Evolutionary conservation across 1,140 invertebrate genomes (phyloP).

Genomic region (Drosophila mauritiana): DNA sequence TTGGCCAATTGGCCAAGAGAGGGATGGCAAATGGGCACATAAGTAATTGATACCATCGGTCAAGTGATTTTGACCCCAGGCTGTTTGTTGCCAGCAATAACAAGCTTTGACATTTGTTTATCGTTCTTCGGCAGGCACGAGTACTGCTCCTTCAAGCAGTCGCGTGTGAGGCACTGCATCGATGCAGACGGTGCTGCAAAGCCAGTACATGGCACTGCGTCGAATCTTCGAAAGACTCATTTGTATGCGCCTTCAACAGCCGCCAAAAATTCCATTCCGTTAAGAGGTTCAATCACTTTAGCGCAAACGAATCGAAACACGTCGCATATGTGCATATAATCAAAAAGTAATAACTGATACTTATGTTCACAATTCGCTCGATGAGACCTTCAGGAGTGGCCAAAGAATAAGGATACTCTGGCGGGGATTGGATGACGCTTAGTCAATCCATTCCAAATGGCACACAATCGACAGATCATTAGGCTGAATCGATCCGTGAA

Average conservation of each 20-base stretch:
- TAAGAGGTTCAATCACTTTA: slow-evolving; percentile 43
- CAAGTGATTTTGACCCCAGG: slow-evolving; percentile 16
- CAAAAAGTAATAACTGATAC: slow-evolving; percentile 45
- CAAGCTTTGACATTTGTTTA: slow-evolving; percentile 34
- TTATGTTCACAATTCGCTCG: too few species aligned
- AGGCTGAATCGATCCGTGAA: background rate
- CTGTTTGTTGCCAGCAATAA: slow-evolving; percentile 7
- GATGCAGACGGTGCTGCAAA: background rate
- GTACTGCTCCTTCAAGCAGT: slow-evolving; percentile 3
- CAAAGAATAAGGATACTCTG: too few species aligned
- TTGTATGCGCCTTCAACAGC: slow-evolving; percentile 18
- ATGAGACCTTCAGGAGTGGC: too few species aligned
- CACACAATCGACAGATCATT: too few species aligned
- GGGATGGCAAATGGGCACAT: background rate
- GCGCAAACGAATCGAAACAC: slow-evolving; percentile 25
- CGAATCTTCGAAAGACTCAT: slow-evolving; percentile 6
- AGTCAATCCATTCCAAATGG: too few species aligned
- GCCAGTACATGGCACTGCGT: background rate
- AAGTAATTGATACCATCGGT: slow-evolving; percentile 10
- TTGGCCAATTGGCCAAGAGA: slow-evolving; percentile 23
- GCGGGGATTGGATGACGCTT: too few species aligned
- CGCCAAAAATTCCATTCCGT: slow-evolving; percentile 35
- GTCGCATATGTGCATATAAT: slow-evolving; percentile 26
- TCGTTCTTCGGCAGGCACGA: slow-evolving; percentile 9
- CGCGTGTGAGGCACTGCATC: slow-evolving; percentile 2